Base-by-base conservation (phyloP, 2,113 vertebrate species). In the Gnathonemus echidnorhynchus region DNA sequence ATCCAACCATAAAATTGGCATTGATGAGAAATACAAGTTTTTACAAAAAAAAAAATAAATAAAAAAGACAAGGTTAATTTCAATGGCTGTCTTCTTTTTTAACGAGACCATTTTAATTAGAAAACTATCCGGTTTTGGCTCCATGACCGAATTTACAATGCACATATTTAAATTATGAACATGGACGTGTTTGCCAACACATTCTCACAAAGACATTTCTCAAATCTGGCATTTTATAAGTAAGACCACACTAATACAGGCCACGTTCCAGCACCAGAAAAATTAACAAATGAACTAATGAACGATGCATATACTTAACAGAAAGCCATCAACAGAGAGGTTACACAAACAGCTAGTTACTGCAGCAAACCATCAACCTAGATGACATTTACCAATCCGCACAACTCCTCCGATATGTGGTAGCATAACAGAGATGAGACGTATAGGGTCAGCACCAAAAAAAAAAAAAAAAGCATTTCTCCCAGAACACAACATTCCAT, bases 231-330 rank as follows among this genome's bases (percentile, higher is more conserved):
- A 88, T 88, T 62, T 88, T 42, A 39, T 58, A 50, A 5, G n/a
- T 27, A 56, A 88, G 35, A 88, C 8, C 74, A 56, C 27, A 39
- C 50, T 35, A n/a, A 27, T 80, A 35, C 35, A 74, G 46, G 46
- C 50, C 89, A 89, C 42, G 50, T 85, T 89, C 39, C 48, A 83
- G 52, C 89, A 89, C 31, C 39, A 21, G 17, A 58, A 35, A 42
- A 85, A 84, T 49, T 9, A 77, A 39, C 31, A 31, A 11, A 88
- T 45, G 42, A 49, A 46, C 62, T 42, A 46, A 88, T 42, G 74
- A 35, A 7, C 35, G 35, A 80, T 74, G 35, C 24, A 46, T 21
- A 70, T 46, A 62, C 27, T 53, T 21, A 70, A 31, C 39, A 27
- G 42, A 70, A 70, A 45, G n/a, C 17, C 39, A 5, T 74, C 7